Evolutionary conservation across 2,797 vertebrate genomes (phyloP), one percentile per base, ranked within the genome.

Genomic region (Naso thynnoides): DNA sequence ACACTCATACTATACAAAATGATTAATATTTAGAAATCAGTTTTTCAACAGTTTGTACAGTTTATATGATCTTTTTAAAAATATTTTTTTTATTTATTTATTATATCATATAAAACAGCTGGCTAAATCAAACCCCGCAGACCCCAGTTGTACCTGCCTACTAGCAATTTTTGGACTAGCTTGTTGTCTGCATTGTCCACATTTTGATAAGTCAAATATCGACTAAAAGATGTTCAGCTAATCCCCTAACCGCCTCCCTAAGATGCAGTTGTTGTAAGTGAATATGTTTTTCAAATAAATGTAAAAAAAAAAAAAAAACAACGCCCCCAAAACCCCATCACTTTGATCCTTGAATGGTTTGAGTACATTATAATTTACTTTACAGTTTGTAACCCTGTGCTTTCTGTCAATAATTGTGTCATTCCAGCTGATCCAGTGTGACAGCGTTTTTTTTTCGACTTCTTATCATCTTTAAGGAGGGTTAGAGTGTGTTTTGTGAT

Each of bases 141-240:
- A n/a, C n/a, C n/a, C n/a, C n/a, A n/a, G n/a, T n/a, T n/a, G n/a
- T n/a, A n/a, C 45, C 73, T 68, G 44, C 73, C 72, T 41, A 66
- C 68, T 85, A 78, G 61, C 75, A 83, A 78, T 86, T 83, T 83
- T 7, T 63, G 38, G 58, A 59, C 62, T 16, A 65, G 68, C 50
- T 70, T 41, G 67, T 70, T 41, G 67, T 73, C 70, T 56, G 57
- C 52, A 36, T 3, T 19, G 49, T 86, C 52, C 66, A 70, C 59
- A 23, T 52, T 50, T 27, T 50, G 74, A 80, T 57, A 65, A 63
- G 33, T 71, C 45, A 23, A 48, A 33, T 71, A 41, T 11, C 48
- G 41, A 72, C 47, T 7, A 15, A 63, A 81, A 56, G 53, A 68
- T 62, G 19, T 21, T 69, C 18, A 13, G n/a, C 45, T 26, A n/a